phyloP scores from a whole-genome alignment of 2,113 vertebrate species.

The Aspiorhynchus laticeps region DNA sequence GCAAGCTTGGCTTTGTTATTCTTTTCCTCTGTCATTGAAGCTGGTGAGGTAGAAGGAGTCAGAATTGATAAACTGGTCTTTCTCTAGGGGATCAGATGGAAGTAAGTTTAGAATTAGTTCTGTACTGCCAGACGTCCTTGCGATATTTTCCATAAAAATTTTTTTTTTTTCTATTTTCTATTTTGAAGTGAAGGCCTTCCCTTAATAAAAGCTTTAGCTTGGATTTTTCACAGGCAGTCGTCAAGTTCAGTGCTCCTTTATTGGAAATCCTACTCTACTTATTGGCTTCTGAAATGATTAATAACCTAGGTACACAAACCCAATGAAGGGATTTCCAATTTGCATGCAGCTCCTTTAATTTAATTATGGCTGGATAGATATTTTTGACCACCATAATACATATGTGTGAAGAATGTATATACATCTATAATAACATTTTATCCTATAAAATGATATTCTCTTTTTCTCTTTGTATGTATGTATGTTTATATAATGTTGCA shows the following conservation, averaged over 20 bases:
- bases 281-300: constrained; percentile 31
- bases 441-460: background rate
- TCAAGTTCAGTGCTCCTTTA: constrained; percentile 22
- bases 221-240: background rate
- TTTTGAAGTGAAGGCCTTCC: background rate
- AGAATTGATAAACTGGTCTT: constrained; percentile 6
- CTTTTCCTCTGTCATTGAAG: background rate
- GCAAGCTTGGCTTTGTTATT: constrained; percentile 78
- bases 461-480: background rate
- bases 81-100: constrained; percentile 23
- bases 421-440: background rate
- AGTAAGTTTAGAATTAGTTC: constrained; percentile 3
- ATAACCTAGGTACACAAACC: constrained; percentile 28
- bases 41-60: background rate
- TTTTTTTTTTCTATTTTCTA: background rate
- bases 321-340: background rate
- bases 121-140: background rate
- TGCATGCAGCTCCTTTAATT: constrained; percentile 5
- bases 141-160: background rate
- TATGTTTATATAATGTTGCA: background rate
- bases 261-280: constrained; percentile 22
- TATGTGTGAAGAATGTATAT: background rate
- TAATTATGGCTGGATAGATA: constrained; percentile 6
- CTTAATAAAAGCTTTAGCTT: constrained; percentile 22
- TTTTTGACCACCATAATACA: background rate